phyloP scores from a whole-genome alignment of 2,113 vertebrate species.

The Chionis minor region DNA sequence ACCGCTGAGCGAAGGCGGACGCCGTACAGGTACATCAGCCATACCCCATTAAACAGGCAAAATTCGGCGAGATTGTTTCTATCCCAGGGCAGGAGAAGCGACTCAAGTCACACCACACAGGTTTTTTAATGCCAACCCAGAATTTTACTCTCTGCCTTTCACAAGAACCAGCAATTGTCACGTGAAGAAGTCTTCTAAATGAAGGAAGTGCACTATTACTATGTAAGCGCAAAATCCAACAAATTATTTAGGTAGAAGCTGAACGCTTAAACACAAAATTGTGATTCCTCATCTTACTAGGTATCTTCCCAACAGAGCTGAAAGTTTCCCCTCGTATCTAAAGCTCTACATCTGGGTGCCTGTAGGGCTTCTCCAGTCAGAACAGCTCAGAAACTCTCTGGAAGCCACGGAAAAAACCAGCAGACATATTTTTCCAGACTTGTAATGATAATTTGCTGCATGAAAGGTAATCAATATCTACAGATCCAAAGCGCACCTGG shows the following conservation, averaged over 20 bases:
- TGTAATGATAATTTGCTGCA: background rate
- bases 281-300: background rate
- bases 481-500: background rate
- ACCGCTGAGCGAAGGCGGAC: background rate
- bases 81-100: background rate
- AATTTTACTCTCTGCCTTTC: background rate
- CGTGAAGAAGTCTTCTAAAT: background rate
- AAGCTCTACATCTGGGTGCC: background rate
- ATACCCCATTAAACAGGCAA: background rate
- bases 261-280: background rate
- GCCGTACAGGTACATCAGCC: background rate
- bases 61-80: background rate
- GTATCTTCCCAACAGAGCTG: background rate
- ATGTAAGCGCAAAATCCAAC: background rate
- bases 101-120: background rate
- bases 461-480: background rate
- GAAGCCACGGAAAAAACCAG: background rate
- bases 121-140: background rate
- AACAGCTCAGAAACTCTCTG: background rate
- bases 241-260: background rate
- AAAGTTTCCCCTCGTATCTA: background rate
- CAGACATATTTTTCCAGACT: background rate
- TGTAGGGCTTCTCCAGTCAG: background rate
- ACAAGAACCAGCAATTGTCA: background rate
- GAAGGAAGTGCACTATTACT: background rate